Evolutionary conservation across 2,888 invertebrate genomes (phyloP).

Genomic region (Villa cingulata): DNA sequence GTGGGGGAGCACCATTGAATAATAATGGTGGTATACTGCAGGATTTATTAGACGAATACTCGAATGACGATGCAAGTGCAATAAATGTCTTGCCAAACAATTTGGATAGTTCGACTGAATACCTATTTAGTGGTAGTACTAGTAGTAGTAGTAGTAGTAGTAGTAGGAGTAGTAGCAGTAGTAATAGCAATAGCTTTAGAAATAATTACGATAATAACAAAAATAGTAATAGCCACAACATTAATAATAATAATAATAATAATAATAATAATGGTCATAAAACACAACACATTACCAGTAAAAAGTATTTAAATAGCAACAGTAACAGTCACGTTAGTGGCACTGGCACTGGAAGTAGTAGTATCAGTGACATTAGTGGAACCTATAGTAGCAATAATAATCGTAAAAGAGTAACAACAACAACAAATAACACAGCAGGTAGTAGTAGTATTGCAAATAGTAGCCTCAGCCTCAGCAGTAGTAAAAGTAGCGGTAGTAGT

Average conservation of each 20-base stretch:
- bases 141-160: slow-evolving; percentile 12
- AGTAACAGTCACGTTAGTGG: too few relatives aligned
- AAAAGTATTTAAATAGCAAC: slow-evolving; percentile 3
- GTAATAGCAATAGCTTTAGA: too few relatives aligned
- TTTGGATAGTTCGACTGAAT: slow-evolving; percentile 21
- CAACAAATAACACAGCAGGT: background rate
- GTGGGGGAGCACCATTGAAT: slow-evolving; percentile 4
- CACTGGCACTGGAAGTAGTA: background rate
- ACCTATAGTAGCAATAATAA: background rate
- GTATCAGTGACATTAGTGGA: background rate
- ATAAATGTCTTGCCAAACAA: slow-evolving; percentile 19
- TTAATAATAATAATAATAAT: too few relatives aligned
- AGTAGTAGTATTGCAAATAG: background rate
- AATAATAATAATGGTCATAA: background rate
- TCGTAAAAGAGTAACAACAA: background rate
- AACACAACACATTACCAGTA: slow-evolving; percentile 13
- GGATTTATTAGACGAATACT: slow-evolving; percentile 16
- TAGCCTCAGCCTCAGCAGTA: background rate
- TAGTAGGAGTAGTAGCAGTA: too few relatives aligned
- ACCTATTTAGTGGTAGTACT: slow-evolving; percentile 16
- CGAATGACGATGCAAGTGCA: slow-evolving; percentile 20
- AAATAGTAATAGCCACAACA: background rate
- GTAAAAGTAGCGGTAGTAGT: slow-evolving; percentile 1
- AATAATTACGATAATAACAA: too few relatives aligned
- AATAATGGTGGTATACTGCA: background rate